Base-by-base conservation (phyloP, 2,888 invertebrate species). In the Amphipyra tragopoginis region DNA sequence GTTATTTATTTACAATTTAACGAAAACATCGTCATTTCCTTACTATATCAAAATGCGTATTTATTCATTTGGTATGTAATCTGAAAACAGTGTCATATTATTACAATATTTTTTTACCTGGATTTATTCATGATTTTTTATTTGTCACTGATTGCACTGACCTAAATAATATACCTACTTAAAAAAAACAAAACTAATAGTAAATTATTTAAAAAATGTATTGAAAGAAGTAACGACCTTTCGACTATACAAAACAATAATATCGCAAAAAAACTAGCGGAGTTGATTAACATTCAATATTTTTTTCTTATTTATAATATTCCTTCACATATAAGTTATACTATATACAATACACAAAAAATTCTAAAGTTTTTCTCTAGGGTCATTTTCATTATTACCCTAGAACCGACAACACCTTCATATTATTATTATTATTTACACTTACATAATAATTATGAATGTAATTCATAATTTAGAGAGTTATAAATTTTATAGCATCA, bases 401-500 rank as follows among this genome's bases (percentile, higher is more conserved):
- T 75, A 80, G 62, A 61, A 62, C 64, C 53, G 69, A 80, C 70
- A 79, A 81, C 62, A 71, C 51, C 29, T 58, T 63, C 47, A 48
- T 80, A 70, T 43, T 72, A 33, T 55, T 51, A 56, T 48, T 60
- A 63, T 54, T 80, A 79, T 83, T 62, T 80, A 83, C 76, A 76
- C 55, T 64, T 77, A 72, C 5, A 71, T 70, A 65, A 72, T 60
- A 56, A 72, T 69, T 77, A 82, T 75, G 67, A 77, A 79, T 75
- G 56, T 76, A 44, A 77, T 80, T 75, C 69, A 79, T 76, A 81
- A 73, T 72, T 66, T 74, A 80, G 70, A 73, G 70, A 79, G 65
- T 82, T 68, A 80, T 79, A 83, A 80, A 79, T 86, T 89, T 89
- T 77, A 88, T 92, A 93, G 91, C 93, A 94, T 94, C 94, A 94